Evolutionary conservation across 2,113 vertebrate genomes (phyloP), one percentile per base, ranked within the genome.

Genomic region (Miniopterus natalensis): DNA sequence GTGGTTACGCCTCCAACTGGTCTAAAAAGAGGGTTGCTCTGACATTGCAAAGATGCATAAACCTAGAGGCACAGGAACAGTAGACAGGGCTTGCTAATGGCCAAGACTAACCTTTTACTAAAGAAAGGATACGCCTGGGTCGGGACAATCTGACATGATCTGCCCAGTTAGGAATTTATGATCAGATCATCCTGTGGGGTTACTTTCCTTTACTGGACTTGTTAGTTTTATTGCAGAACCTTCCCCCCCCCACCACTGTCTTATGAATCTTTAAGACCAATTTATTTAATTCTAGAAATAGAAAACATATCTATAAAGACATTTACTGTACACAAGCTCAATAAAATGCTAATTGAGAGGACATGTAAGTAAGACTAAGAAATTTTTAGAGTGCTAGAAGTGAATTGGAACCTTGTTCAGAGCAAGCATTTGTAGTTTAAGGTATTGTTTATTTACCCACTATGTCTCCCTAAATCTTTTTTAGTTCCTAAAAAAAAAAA

Each of bases 251-350:
- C 36, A 2, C 36, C 36, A 36, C 6, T 81, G 23, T 25, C 13
- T 78, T 92, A 29, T 21, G 49, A 66, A 23, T 23, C 42, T 80
- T 65, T n/a, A 65, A 6, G 7, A 61, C 36, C 42, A 74, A 49
- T 17, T 85, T 80, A 23, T 63, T 92, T 47, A 68, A 61, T 66
- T 95, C 59, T 31, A 55, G 74, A 88, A 78, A 63, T 78, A 36
- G 27, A 94, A 70, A 45, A 47, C 5, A 4, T 15, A 27, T 53
- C 49, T 10, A 45, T 55, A 49, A 59, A 68, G 23, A 15, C 11
- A 27, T 84, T 79, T 36, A 31, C 14, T 25, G n/a, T 47, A 9
- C 7, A 40, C 9, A 65, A 6, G 6, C 71, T 68, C 61, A 51
- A 10, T 23, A 83, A 59, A 36, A 63, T 55, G 40, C 42, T 75